A percentile compares a stretch with the other conserved stretches of the same genome.
phyloP scores from a whole-genome alignment of 2,113 vertebrate species.

The Prochilodus magdalenae region DNA sequence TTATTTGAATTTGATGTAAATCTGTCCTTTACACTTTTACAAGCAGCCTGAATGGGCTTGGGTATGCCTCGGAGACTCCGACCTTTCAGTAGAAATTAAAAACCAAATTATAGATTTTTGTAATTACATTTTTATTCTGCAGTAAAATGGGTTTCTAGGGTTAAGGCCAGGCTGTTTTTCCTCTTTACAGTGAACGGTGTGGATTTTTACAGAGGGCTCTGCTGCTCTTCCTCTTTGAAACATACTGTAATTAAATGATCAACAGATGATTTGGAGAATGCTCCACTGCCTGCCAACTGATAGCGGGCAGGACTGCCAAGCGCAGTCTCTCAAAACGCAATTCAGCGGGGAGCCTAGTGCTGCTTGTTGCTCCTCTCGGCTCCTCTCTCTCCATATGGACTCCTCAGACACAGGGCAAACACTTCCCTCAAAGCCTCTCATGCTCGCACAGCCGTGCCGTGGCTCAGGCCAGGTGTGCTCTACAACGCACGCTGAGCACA shows the following conservation, averaged over 20 bases:
- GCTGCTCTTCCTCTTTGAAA: constrained; percentile 52
- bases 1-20: too few relatives aligned
- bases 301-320: constrained; percentile 62
- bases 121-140: background rate
- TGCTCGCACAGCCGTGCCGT: background rate
- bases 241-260: constrained; percentile 70
- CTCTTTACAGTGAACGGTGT: background rate
- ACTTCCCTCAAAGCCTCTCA: constrained; percentile 33
- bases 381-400: constrained; percentile 55
- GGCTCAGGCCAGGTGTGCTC: constrained; percentile 38
- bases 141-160: background rate
- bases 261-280: constrained; percentile 67
- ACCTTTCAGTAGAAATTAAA: too few relatives aligned
- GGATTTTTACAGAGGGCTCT: constrained; percentile 3
- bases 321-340: constrained; percentile 59
- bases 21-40: too few relatives aligned
- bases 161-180: background rate
- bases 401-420: constrained; percentile 50
- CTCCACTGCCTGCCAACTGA: constrained; percentile 61
- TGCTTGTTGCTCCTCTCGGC: constrained; percentile 50
- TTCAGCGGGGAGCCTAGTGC: constrained; percentile 52
- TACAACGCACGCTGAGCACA: constrained; percentile 2
- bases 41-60: too few relatives aligned
- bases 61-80: too few relatives aligned
- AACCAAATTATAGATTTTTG: too few relatives aligned